Evolutionary conservation across 2,888 invertebrate genomes (phyloP).

Genomic region (Yponomeuta evonymella): DNA sequence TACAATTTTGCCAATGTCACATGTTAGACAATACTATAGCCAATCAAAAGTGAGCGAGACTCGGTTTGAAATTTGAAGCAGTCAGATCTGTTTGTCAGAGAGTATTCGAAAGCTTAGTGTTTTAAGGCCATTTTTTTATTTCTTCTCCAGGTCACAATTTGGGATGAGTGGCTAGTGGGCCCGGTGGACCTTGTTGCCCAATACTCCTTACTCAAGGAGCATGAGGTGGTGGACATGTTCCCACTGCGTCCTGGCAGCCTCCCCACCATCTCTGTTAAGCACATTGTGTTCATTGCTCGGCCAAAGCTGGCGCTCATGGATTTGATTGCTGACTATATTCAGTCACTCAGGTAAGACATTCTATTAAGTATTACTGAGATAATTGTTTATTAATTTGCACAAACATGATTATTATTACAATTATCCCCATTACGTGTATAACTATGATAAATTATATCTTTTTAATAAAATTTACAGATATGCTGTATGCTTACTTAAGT

Average conservation of each 20-base stretch:
- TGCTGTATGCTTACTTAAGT: no score
- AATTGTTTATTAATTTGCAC: no score
- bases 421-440: no score
- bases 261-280: constrained; percentile 83
- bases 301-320: constrained; percentile 91
- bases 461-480: no score
- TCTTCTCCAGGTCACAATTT: constrained; percentile 80
- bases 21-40: not conserved
- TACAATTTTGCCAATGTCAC: no score
- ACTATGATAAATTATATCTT: no score
- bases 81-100: no score
- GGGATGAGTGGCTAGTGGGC: constrained; percentile 92
- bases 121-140: no score
- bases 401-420: no score
- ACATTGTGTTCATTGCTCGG: constrained; percentile 92
- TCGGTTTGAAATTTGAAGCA: not conserved
- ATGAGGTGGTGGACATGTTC: constrained; percentile 90
- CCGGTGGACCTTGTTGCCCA: constrained; percentile 91
- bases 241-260: constrained; percentile 82
- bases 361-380: no score
- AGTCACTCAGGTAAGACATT: constrained; percentile 2
- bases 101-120: no score
- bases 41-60: not conserved
- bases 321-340: constrained; percentile 82
- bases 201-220: constrained; percentile 84